A percentile compares a stretch with the other conserved stretches of the same genome.
These are phyloP conservation scores for Propithecus coquereli DNA, from an alignment of 2,113 vertebrate genomes.

Conservation along the genomic window DNA sequence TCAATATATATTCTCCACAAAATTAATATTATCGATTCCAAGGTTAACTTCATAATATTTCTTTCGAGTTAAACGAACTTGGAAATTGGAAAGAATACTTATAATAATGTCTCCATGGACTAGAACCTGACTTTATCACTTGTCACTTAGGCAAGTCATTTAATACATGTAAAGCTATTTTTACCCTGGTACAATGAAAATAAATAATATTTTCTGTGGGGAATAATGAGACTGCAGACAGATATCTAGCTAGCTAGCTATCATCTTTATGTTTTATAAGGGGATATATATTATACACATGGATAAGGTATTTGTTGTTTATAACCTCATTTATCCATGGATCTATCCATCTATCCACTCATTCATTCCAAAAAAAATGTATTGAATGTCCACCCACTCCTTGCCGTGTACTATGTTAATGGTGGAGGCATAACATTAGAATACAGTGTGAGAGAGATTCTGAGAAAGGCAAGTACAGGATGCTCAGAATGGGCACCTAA, in stretches of 20 bases:
- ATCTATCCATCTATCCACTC: not conserved
- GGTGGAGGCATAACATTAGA: not conserved
- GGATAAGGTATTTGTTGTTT: not conserved
- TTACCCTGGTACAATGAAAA: not conserved
- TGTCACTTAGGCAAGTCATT: not conserved
- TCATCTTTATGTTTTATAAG: not conserved
- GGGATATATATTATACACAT: not conserved
- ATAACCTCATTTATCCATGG: not conserved
- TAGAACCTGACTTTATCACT: not conserved
- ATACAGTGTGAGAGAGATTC: not conserved
- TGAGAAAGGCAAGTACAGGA: not conserved
- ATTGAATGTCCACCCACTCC: not conserved
- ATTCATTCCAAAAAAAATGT: not conserved
- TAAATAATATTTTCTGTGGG: not conserved
- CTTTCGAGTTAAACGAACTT: conserved; percentile 4
- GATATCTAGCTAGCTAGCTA: not conserved
- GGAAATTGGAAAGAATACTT: not conserved
- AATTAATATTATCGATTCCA: not conserved
- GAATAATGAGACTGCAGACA: not conserved
- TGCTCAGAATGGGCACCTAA: not conserved
- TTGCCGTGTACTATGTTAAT: not conserved
- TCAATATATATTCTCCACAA: not conserved
- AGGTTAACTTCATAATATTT: not conserved
- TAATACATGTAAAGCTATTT: not conserved
- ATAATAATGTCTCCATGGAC: not conserved